A percentile compares a stretch with the other conserved stretches of the same genome.
phyloP scores from a whole-genome alignment of 1,140 invertebrate species.

The Rhizoglyphus robini region DNA sequence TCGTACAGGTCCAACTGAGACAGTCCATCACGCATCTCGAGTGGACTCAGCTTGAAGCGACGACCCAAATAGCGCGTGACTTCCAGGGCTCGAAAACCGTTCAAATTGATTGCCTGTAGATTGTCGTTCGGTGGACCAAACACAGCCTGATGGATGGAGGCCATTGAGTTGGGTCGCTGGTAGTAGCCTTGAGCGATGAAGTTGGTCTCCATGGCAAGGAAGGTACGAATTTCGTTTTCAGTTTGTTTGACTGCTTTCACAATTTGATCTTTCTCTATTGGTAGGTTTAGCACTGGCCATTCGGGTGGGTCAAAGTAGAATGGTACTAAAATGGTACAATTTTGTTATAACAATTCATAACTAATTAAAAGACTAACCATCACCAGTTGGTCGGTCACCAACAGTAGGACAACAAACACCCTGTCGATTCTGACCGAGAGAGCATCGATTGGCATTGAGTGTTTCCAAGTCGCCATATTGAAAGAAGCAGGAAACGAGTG shows the following conservation, averaged over 20 bases:
- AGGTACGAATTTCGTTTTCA: not conserved
- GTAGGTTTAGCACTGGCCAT: not conserved
- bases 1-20: not conserved
- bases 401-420: slow-evolving; percentile 18
- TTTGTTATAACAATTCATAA: not conserved
- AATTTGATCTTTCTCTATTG: not conserved
- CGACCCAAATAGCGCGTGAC: not conserved
- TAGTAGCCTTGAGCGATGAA: slow-evolving; percentile 7
- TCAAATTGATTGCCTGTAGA: not conserved
- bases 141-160: slow-evolving; percentile 18
- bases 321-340: not conserved
- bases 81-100: not conserved
- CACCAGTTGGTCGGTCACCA: not conserved
- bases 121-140: slow-evolving; percentile 17
- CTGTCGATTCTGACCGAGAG: not conserved
- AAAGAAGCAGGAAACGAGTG: slow-evolving; percentile 15
- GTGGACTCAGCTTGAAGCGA: slow-evolving; percentile 5
- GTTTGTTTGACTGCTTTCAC: not conserved
- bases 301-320: not conserved
- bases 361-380: no score
- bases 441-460: not conserved
- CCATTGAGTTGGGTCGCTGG: slow-evolving; percentile 18
- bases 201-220: not conserved
- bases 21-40: slow-evolving; percentile 19
- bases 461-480: slow-evolving; percentile 13